Conservation (phyloP, 2,797 vertebrate species). For the Vireo griseus region DNA sequence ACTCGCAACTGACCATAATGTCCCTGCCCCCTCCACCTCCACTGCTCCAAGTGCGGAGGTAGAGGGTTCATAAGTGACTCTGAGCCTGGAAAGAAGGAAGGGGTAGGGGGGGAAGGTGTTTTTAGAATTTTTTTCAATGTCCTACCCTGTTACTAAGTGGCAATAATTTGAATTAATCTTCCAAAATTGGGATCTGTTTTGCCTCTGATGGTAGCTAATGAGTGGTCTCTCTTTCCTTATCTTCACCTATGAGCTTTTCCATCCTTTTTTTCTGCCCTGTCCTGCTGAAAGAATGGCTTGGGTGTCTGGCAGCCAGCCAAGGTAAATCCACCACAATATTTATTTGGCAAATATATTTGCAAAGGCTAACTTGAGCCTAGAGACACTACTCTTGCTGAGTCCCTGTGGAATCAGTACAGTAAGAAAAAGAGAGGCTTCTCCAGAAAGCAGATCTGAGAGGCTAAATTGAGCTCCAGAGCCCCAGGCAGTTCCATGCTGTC, state of each 20-base stretch:
- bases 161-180: not conserved
- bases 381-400: not conserved
- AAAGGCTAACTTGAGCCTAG: not conserved
- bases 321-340: not conserved
- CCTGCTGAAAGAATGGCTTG: not conserved
- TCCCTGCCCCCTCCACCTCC: not conserved
- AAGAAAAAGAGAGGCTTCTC: not conserved
- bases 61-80: not conserved
- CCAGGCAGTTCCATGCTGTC: not conserved
- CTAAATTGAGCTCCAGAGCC: not conserved
- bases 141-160: not conserved
- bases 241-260: not conserved
- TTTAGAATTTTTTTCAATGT: not conserved
- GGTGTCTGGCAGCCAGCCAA: not conserved
- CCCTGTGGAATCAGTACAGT: not conserved
- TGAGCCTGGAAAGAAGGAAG: not conserved
- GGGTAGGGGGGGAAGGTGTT: fast-evolving
- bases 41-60: not conserved
- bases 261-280: not conserved
- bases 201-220: not conserved
- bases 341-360: not conserved
- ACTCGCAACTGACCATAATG: not conserved
- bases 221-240: not conserved
- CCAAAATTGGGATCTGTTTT: not conserved
- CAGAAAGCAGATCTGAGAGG: not conserved